Percentiles rank a stretch among this genome's conserved stretches.
Evolutionary conservation across 2,888 invertebrate species (phyloP).

Genomic region (Torymus auratus): DNA sequence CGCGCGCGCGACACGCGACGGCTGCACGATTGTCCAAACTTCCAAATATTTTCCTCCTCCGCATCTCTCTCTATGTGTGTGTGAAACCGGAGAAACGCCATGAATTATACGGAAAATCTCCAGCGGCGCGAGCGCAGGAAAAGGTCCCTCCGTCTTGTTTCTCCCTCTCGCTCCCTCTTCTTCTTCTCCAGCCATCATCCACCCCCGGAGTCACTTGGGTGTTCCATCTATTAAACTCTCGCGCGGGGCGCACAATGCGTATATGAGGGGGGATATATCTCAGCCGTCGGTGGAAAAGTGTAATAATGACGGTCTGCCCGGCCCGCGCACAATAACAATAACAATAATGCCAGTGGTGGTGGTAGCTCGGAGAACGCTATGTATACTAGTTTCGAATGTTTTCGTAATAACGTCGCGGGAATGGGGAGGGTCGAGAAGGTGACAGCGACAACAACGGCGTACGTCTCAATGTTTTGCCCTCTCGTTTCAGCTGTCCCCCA

Average conservation of each 20-base stretch:
- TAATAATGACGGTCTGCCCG: conserved; percentile 47
- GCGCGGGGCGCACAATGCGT: not conserved
- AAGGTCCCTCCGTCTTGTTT: no score
- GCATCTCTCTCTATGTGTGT: no score
- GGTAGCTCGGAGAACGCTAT: not conserved
- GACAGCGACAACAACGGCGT: conserved; percentile 68
- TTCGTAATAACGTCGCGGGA: conserved; percentile 71
- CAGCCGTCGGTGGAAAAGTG: conserved; percentile 19
- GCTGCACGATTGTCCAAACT: conserved; percentile 46
- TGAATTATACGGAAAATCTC: conserved; percentile 62
- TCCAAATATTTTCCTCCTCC: conserved; percentile 63
- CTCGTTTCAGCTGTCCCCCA: conserved; percentile 73
- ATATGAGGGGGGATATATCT: not conserved
- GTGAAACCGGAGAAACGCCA: conserved; percentile 54
- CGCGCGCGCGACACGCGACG: conserved; percentile 24
- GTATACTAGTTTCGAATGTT: conserved; percentile 70
- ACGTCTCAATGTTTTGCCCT: conserved; percentile 76
- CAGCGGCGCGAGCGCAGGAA: conserved; percentile 49
- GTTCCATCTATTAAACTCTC: conserved; percentile 21
- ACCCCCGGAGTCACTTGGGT: conserved; percentile 33
- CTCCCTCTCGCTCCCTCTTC: conserved; percentile 8
- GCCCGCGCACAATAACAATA: conserved; percentile 37
- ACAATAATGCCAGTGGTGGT: conserved; percentile 9
- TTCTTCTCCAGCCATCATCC: conserved; percentile 2
- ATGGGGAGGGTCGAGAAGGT: conserved; percentile 62